Evolutionary conservation across 2,888 invertebrate species (phyloP), one percentile per base, ranked within the genome.

Genomic region (Anorthoa munda): DNA sequence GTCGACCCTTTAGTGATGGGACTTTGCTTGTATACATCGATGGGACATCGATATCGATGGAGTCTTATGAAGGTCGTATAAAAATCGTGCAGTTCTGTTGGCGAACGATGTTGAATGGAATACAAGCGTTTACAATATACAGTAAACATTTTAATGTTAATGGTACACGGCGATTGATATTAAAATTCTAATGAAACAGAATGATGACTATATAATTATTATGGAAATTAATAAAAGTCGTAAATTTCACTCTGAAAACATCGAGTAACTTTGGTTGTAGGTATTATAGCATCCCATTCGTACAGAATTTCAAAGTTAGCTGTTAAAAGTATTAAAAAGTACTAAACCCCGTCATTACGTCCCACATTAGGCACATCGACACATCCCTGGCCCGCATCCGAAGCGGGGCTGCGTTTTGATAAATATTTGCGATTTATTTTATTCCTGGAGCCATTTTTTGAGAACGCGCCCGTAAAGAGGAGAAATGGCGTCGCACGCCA

Each of bases 371-470:
- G 69, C 77, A 80, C 76, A 83, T 82, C 75, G 75, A 72, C 74
- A 81, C 89, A 88, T 87, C 90, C 86, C 91, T 85, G 78, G 86
- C 90, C 88, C 87, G 84, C 87, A 90, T 87, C 85, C 85, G 83
- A 85, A 86, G 81, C 87, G 87, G 87, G 85, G 89, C 85, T 89
- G 89, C 89, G 89, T 91, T 94, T 94, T 95, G 95, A 95, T 95
- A 95, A 94, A 95, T 93, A 94, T 94, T 93, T 91, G 92, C 94
- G 87, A 95, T 95, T 95, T 95, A 94, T 94, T 94, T 93, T 90
- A 92, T 92, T 93, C 91, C 91, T 89, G 89, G 87, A 89, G 93
- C 91, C 90, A 95, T 95, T 95, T 95, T 94, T 94, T 91, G 89
- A 92, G 92, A 92, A 91, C 91, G 89, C 91, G 88, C 87, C 90